phyloP scores from a whole-genome alignment of 2,113 vertebrate genomes.

The Saccopteryx bilineata region DNA sequence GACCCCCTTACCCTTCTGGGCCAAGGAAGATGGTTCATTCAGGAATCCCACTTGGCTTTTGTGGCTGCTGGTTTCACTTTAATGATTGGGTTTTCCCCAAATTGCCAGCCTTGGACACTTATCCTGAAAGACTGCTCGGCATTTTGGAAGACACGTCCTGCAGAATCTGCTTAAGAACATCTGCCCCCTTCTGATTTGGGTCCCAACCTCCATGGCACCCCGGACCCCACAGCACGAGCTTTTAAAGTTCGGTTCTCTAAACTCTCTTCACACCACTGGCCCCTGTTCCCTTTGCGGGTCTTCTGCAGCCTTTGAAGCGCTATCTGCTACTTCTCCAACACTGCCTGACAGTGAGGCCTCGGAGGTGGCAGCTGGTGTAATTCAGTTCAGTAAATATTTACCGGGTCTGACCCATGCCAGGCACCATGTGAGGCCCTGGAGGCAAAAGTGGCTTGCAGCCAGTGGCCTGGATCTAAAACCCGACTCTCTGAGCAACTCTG shows the following conservation, averaged over 20 bases:
- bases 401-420: slow-evolving; percentile 32
- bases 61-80: slow-evolving; percentile 7
- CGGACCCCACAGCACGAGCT: not conserved
- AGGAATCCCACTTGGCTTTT: not conserved
- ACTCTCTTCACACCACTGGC: not conserved
- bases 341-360: not conserved
- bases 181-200: not conserved
- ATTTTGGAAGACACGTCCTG: not conserved
- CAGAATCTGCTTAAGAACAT: not conserved
- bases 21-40: not conserved
- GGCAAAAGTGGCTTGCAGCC: not conserved
- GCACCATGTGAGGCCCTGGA: not conserved
- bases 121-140: not conserved
- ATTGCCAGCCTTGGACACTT: not conserved
- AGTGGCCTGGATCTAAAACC: not conserved
- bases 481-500: not conserved
- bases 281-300: not conserved
- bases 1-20: not conserved
- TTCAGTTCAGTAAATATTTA: slow-evolving; percentile 72
- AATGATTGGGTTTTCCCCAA: not conserved
- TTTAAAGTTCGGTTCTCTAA: not conserved
- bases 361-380: not conserved
- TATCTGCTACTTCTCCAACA: slow-evolving; percentile 23
- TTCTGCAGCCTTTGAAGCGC: slow-evolving; percentile 1
- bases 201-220: not conserved